phyloP scores from a whole-genome alignment of 2,888 invertebrate species.

The Drosophila barbarae region DNA sequence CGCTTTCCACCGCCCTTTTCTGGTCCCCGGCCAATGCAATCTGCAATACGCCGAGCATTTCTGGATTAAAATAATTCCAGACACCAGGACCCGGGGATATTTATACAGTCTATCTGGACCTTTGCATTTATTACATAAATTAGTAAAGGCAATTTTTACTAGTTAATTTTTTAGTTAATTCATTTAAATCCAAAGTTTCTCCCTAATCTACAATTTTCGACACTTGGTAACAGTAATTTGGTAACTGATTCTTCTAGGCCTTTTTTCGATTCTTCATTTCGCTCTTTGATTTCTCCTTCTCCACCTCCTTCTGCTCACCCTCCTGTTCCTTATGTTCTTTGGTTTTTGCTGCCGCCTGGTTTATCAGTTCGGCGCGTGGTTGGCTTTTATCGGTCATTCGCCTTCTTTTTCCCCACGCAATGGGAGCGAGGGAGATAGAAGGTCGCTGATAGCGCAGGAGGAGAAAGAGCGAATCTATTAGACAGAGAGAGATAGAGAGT shows the following conservation, averaged over 20 bases:
- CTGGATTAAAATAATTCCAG: not conserved
- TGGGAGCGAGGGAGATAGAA: conserved; percentile 10
- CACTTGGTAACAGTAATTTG: conserved; percentile 24
- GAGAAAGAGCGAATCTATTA: conserved; percentile 25
- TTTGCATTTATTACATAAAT: not conserved
- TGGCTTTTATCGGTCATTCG: conserved; percentile 70
- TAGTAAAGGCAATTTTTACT: too few relatives aligned
- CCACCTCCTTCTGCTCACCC: not conserved
- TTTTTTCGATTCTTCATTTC: not conserved
- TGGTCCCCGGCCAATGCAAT: conserved; percentile 9
- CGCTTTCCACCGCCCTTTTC: conserved; percentile 15
- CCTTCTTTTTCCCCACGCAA: conserved; percentile 46
- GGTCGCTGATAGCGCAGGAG: not conserved
- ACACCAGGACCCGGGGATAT: not conserved
- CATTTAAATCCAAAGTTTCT: too few relatives aligned
- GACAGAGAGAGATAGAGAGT: conserved; percentile 14
- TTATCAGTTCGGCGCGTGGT: conserved; percentile 59
- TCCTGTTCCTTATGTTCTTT: conserved; percentile 5
- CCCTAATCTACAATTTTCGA: not conserved
- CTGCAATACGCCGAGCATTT: conserved; percentile 10
- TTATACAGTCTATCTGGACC: not conserved
- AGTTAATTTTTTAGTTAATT: too few relatives aligned
- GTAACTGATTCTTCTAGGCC: conserved; percentile 17
- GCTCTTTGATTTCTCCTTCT: conserved; percentile 5
- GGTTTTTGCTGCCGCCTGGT: conserved; percentile 28